phyloP scores from a whole-genome alignment of 2,888 invertebrate species.

The Pseudococcus viburni region DNA sequence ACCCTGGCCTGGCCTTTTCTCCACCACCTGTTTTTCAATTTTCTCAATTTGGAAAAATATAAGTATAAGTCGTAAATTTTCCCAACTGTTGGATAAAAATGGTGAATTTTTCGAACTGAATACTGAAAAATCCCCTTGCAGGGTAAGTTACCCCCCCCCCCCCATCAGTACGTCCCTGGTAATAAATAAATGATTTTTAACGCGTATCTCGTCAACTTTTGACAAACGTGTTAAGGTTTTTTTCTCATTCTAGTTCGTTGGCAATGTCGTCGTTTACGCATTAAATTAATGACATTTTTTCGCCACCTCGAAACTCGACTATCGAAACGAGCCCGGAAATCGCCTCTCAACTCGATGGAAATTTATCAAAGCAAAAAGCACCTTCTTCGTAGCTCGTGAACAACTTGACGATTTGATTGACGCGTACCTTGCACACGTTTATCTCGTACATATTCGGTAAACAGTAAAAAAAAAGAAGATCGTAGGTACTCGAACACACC shows the following conservation, averaged over 20 bases:
- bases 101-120: no score
- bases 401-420: constrained; percentile 66
- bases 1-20: no score
- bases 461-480: constrained; percentile 7
- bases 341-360: constrained; percentile 51
- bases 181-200: constrained; percentile 17
- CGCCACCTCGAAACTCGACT: constrained; percentile 54
- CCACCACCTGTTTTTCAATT: no score
- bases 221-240: constrained; percentile 51
- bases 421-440: constrained; percentile 60
- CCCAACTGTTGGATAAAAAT: no score
- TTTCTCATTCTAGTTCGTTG: constrained; percentile 10
- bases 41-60: no score
- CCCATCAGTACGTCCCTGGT: neutral
- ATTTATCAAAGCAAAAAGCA: constrained; percentile 54
- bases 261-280: constrained; percentile 40
- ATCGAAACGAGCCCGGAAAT: constrained; percentile 40
- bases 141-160: no score
- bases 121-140: no score
- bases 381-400: constrained; percentile 5
- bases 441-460: neutral
- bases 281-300: constrained; percentile 64
- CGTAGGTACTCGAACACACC: neutral
- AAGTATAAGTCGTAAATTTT: no score
- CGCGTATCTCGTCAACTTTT: constrained; percentile 59